Evolutionary conservation across 2,113 vertebrate genomes (phyloP).

Genomic region (Carollia perspicillata): DNA sequence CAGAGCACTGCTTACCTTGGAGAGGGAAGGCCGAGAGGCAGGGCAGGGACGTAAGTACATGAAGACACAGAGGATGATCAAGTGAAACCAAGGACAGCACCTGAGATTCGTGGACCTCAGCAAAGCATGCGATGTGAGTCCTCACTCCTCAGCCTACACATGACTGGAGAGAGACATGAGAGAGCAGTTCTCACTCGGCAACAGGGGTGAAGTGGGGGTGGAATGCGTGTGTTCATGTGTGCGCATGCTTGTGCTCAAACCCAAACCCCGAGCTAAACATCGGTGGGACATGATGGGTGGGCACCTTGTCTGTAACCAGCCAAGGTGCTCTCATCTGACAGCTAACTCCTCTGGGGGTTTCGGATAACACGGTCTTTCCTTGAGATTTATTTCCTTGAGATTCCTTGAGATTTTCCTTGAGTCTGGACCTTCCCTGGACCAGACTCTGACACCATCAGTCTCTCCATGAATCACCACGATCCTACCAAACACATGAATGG

Average conservation of each 20-base stretch:
- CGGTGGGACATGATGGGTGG: background rate
- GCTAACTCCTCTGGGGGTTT: background rate
- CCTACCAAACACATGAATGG: background rate
- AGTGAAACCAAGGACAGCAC: background rate
- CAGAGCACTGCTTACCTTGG: background rate
- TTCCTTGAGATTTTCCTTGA: too few relatives aligned
- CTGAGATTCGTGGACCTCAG: too few relatives aligned
- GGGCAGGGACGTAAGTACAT: fast-evolving
- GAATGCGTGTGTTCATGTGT: background rate
- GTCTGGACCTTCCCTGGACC: background rate
- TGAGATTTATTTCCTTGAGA: background rate
- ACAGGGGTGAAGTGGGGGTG: background rate
- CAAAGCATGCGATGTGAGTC: background rate
- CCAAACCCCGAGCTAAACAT: background rate
- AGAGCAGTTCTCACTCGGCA: background rate
- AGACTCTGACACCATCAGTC: background rate
- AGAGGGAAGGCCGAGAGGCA: background rate
- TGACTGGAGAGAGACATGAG: background rate
- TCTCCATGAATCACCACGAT: background rate
- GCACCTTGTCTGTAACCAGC: background rate
- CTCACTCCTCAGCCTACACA: background rate
- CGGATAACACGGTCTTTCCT: background rate
- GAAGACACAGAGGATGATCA: background rate
- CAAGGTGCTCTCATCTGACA: fast-evolving
- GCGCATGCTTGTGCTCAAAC: background rate